Conservation (phyloP, 2,113 vertebrate species). For the Cacatua alba region DNA sequence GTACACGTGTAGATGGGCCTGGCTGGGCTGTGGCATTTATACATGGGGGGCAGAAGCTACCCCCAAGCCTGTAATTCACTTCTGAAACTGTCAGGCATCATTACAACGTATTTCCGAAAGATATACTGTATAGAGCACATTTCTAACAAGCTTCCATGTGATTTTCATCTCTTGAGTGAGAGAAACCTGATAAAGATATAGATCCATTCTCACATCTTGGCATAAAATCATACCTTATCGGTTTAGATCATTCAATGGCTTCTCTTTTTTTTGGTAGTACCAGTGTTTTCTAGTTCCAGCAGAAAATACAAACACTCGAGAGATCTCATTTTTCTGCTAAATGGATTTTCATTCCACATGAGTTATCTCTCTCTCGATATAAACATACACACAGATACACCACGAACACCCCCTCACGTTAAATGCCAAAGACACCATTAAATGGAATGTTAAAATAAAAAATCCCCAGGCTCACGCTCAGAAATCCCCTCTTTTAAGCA, state of each 20-base stretch:
- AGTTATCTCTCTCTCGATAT: slow-evolving; percentile 58
- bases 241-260: slow-evolving; percentile 64
- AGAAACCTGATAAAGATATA: slow-evolving; percentile 75
- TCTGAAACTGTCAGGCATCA: slow-evolving; percentile 56
- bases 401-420: slow-evolving; percentile 44
- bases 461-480: background rate
- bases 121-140: slow-evolving; percentile 36
- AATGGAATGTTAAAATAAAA: slow-evolving; percentile 62
- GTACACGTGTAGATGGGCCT: rapidly evolving
- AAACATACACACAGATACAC: slow-evolving; percentile 57
- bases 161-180: slow-evolving; percentile 69
- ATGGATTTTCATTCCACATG: slow-evolving; percentile 67
- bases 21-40: background rate
- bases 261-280: slow-evolving; percentile 47
- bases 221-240: slow-evolving; percentile 74
- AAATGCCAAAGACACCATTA: slow-evolving; percentile 65
- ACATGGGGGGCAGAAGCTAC: background rate
- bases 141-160: slow-evolving; percentile 72
- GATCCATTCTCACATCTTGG: slow-evolving; percentile 67
- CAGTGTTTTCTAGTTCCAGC: slow-evolving; percentile 68
- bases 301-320: slow-evolving; percentile 68
- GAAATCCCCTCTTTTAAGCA: slow-evolving; percentile 46
- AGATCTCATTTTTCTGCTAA: slow-evolving; percentile 71
- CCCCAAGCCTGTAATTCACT: slow-evolving; percentile 47
- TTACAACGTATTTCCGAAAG: slow-evolving; percentile 69